Base-by-base conservation (phyloP, 1,140 invertebrate species). In the Aphelinus certus region DNA sequence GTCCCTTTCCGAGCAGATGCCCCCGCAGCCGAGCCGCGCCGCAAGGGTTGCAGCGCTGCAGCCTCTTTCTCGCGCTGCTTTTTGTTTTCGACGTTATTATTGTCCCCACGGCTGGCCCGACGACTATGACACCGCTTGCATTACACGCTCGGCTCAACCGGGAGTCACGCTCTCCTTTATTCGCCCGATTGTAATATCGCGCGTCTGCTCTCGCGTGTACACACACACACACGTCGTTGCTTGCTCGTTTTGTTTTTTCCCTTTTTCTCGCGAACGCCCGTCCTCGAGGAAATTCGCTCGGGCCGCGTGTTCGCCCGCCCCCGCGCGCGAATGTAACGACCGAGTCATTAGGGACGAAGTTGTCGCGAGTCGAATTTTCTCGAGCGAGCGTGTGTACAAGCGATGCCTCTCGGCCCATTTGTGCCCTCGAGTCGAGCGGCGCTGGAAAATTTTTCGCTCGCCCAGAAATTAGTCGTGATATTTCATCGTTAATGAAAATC, bases 41-140 rank as follows among this genome's bases (percentile, higher is more conserved):
- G 78, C 81, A 84, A 84, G 82, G 82, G 83, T 85, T 84, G 78
- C 77, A 79, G 77, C 77, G 78, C 79, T 76, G 77, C 66, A 56
- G 63, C 26, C 53, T 66, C 56, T 71, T 58, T 64, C 53, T 49
- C 46, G 46, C 2, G 57, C 47, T 61, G 43, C 71, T 73, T 77
- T 78, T 78, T 82, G 82, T 84, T 81, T 85, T 85, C 84, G 82
- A 85, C 82, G 84, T 88, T 81, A 83, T 86, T 83, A 86, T 85
- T 85, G 26, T 26, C 26, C 78, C 76, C 73, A 79, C 79, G 77
- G 74, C 76, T 61, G n/a, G 57, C 26, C 58, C 48, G 26, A 26
- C 26, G 26, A 26, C 26, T 26, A 26, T n/a, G 56, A 7, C 51
- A 65, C 56, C 61, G 48, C 26, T 58, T 57, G 2, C n/a, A 26